phyloP scores from a whole-genome alignment of 2,113 vertebrate species.

The Petrocephalus zakoni region DNA sequence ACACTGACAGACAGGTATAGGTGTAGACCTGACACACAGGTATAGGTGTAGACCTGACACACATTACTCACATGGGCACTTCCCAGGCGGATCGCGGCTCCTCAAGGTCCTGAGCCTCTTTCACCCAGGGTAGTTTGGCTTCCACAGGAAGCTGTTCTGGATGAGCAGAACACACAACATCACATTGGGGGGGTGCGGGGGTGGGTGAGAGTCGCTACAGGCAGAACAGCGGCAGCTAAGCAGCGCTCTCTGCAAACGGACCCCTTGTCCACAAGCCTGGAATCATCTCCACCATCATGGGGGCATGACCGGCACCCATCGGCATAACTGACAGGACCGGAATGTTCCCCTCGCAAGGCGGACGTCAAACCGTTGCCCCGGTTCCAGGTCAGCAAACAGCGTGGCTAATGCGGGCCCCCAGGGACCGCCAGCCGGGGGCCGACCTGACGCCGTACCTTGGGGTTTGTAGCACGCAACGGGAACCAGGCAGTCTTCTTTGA shows the following conservation, averaged over 20 bases:
- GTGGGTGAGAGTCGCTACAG: background rate
- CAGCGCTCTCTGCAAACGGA: background rate
- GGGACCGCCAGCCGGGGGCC: background rate
- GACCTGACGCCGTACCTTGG: slow-evolving; percentile 54
- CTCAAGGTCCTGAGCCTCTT: slow-evolving; percentile 86
- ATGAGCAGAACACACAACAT: slow-evolving; percentile 25
- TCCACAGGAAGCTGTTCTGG: slow-evolving; percentile 80
- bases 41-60: background rate
- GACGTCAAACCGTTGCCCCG: background rate
- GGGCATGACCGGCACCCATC: background rate
- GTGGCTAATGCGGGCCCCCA: background rate
- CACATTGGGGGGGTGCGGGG: background rate
- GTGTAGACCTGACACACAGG: background rate
- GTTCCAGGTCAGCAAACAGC: background rate
- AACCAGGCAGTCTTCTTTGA: slow-evolving; percentile 87
- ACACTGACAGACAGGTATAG: background rate
- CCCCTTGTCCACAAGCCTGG: background rate
- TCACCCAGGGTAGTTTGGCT: slow-evolving; percentile 80
- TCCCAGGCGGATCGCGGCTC: slow-evolving; percentile 71
- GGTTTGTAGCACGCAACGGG: slow-evolving; percentile 80
- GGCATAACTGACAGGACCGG: background rate
- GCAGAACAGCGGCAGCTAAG: background rate
- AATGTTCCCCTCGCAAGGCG: background rate
- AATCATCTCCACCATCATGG: background rate
- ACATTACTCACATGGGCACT: slow-evolving; percentile 76